Percentiles rank a stretch among this genome's conserved stretches.
Evolutionary conservation across 2,888 invertebrate species (phyloP).

Genomic region (Schrankia costaestrigalis): DNA sequence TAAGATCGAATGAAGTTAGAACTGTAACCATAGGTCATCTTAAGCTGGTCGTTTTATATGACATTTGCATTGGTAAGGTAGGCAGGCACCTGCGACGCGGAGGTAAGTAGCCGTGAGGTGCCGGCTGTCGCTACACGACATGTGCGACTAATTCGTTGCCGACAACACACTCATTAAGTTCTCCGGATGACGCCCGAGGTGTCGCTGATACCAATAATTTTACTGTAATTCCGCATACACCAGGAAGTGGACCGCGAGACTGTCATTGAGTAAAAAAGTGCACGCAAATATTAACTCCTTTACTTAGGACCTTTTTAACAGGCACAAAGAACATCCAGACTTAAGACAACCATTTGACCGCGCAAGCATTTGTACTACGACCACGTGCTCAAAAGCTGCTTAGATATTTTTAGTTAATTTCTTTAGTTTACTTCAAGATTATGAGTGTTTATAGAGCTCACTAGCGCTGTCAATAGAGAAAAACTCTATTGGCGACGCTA

Average conservation of each 20-base stretch:
- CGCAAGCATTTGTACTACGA: too few relatives aligned
- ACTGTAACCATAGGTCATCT: constrained; percentile 13
- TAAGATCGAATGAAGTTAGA: background rate
- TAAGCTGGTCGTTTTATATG: constrained; percentile 36
- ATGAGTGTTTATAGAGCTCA: too few relatives aligned
- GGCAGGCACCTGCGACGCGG: constrained; percentile 55
- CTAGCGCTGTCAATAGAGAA: too few relatives aligned
- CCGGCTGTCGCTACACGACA: constrained; percentile 73
- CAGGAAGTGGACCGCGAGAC: constrained; percentile 51
- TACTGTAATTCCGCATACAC: constrained; percentile 64
- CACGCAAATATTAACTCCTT: too few relatives aligned
- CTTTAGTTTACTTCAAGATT: too few relatives aligned
- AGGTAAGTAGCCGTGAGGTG: constrained; percentile 50
- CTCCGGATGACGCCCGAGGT: constrained; percentile 71
- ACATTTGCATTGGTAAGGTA: constrained; percentile 53
- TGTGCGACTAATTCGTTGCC: constrained; percentile 76
- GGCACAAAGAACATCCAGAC: too few relatives aligned
- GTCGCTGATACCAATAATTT: constrained; percentile 67
- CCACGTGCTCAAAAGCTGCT: too few relatives aligned
- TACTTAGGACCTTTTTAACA: too few relatives aligned
- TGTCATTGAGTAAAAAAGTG: too few relatives aligned
- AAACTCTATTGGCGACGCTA: too few relatives aligned
- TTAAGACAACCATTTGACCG: too few relatives aligned
- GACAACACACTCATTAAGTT: constrained; percentile 66
- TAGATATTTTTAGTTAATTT: too few relatives aligned